Percentiles rank a stretch among this genome's conserved stretches.
phyloP scores from a whole-genome alignment of 2,797 vertebrate genomes.

The Darevskia nairensis region DNA sequence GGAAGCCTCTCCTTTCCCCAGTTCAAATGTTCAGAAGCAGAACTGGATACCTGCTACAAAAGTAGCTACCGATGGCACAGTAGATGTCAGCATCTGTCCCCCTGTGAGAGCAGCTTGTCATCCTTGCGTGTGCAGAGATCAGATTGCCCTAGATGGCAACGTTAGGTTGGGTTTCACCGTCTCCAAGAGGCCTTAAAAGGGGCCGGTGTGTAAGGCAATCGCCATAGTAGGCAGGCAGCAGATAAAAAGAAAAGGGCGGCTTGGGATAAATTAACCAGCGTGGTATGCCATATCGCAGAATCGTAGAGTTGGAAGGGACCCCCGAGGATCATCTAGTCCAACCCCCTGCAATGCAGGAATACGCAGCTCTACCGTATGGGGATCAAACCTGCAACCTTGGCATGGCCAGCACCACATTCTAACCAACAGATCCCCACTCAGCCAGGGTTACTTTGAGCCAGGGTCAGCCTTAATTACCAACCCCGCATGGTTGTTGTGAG shows the following conservation, averaged over 20 bases:
- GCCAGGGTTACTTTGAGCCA: background rate
- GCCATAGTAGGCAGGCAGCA: background rate
- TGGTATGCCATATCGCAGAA: background rate
- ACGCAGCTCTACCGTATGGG: too few relatives aligned
- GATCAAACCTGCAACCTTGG: too few relatives aligned
- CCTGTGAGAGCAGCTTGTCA: constrained; percentile 16
- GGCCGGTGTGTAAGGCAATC: constrained; percentile 2
- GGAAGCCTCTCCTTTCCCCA: background rate
- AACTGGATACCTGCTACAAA: constrained; percentile 17
- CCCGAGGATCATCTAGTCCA: too few relatives aligned
- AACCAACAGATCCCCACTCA: background rate
- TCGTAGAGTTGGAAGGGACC: too few relatives aligned
- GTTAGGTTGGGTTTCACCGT: constrained; percentile 32
- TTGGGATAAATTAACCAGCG: background rate
- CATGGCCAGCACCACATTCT: too few relatives aligned
- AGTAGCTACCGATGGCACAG: constrained; percentile 1
- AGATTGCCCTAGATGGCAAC: constrained; percentile 10
- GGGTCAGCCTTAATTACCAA: background rate
- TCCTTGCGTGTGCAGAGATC: constrained; percentile 23
- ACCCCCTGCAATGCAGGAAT: too few relatives aligned
- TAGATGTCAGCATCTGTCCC: constrained; percentile 16
- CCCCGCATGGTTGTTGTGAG: background rate
- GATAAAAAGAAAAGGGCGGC: background rate
- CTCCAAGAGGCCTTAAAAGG: constrained; percentile 33
- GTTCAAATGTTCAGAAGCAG: background rate